Base-by-base conservation (phyloP, 2,113 vertebrate genomes). In the Astur gentilis region DNA sequence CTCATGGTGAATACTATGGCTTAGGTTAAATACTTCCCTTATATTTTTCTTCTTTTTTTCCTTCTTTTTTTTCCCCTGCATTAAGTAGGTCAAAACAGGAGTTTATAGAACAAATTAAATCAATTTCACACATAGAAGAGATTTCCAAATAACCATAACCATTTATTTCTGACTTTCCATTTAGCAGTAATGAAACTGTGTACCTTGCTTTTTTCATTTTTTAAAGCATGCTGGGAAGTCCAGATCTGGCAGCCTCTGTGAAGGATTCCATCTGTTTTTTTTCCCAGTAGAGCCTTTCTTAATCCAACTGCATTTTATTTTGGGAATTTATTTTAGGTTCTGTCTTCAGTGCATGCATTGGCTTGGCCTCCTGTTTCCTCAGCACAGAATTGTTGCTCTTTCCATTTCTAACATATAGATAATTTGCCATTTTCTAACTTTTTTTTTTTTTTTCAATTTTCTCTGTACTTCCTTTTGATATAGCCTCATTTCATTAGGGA, bases 41-140 rank as follows among this genome's bases (percentile, higher is more conserved):
- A 65, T 71, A 69, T 36, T 36, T 52, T 50, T 50, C 55, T 21
- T 80, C 31, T 34, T 86, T 62, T 44, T 36, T 69, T 15, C 2
- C 5, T 40, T 36, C 5, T 19, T 42, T 49, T 36, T 49, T 58
- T 84, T 58, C 47, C 9, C 11, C 26, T 66, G 20, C 14, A 4
- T n/a, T 80, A 82, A 91, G 17, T 81, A 60, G 55, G 58, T 92
- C 72, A 94, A 86, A 96, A 52, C 16, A 60, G 47, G 70, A 82
- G 13, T 84, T 93, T 90, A 80, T 36, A 85, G 87, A 96, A 88
- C 9, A 95, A 95, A 92, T 86, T 94, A 89, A 94, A 94, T 69
- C 26, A 21, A 42, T 79, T 92, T 87, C 52, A 83, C 42, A 89
- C 58, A 49, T 40, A 49, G 65, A 91, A 75, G 57, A 76, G 20